Percentiles rank a stretch among this genome's conserved stretches.
Conservation (phyloP, 2,113 vertebrate genomes). For the Salvelinus sp. region DNA sequence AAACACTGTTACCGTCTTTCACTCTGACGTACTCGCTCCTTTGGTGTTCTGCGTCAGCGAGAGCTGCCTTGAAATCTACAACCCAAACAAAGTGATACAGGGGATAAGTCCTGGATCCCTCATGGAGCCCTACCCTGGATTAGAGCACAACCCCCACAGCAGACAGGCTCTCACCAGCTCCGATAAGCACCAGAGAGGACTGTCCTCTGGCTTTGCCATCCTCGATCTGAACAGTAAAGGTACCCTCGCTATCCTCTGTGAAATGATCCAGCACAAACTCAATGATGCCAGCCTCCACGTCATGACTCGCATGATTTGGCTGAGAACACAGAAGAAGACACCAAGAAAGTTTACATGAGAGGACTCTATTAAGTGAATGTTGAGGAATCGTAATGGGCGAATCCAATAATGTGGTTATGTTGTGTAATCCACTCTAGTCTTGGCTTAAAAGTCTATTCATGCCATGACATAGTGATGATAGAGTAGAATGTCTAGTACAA, state of each 20-base stretch:
- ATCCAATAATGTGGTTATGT: too few relatives aligned
- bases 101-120: neutral
- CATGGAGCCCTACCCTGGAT: neutral
- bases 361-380: too few relatives aligned
- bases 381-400: too few relatives aligned
- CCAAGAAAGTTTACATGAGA: too few relatives aligned
- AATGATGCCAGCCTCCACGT: slow-evolving; percentile 83
- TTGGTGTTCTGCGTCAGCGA: slow-evolving; percentile 89
- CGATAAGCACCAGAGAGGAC: slow-evolving; percentile 93
- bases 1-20: slow-evolving; percentile 89
- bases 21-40: slow-evolving; percentile 90
- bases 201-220: slow-evolving; percentile 93
- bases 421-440: too few relatives aligned
- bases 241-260: slow-evolving; percentile 90
- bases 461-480: too few relatives aligned
- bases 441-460: too few relatives aligned
- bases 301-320: slow-evolving; percentile 89
- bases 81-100: slow-evolving; percentile 16
- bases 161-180: slow-evolving; percentile 79
- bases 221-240: slow-evolving; percentile 92
- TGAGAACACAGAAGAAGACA: slow-evolving; percentile 53
- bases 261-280: slow-evolving; percentile 95
- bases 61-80: slow-evolving; percentile 84
- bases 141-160: neutral
- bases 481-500: too few relatives aligned